phyloP scores from a whole-genome alignment of 2,888 invertebrate genomes.

The Micropterix aruncella region DNA sequence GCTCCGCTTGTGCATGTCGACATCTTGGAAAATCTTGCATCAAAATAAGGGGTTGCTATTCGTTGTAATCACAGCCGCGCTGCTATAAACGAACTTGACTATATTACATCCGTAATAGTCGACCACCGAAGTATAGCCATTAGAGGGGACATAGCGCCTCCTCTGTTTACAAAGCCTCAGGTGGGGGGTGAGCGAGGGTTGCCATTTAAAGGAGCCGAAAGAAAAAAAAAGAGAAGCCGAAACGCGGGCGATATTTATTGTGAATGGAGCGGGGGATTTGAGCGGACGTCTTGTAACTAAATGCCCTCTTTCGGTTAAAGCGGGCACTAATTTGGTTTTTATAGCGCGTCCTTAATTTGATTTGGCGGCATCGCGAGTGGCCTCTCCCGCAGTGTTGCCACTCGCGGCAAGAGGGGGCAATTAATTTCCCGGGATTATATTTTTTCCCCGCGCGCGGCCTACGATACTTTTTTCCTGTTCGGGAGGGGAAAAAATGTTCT shows the following conservation, averaged over 20 bases:
- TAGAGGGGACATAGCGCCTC: no score
- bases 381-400: slow-evolving; percentile 30
- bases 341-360: slow-evolving; percentile 43
- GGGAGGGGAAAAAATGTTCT: slow-evolving; percentile 34
- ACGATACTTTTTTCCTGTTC: slow-evolving; percentile 18
- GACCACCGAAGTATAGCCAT: no score
- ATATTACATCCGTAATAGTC: no score
- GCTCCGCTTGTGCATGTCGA: no score
- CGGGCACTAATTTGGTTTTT: slow-evolving; percentile 45
- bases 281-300: slow-evolving; percentile 45
- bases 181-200: slow-evolving; percentile 1
- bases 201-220: slow-evolving; percentile 16
- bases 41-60: no score
- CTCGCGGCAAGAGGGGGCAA: slow-evolving; percentile 28
- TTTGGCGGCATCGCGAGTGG: slow-evolving; percentile 37
- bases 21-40: no score
- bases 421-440: slow-evolving; percentile 43
- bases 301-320: slow-evolving; percentile 42
- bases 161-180: not conserved
- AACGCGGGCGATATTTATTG: slow-evolving; percentile 42
- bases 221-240: slow-evolving; percentile 40
- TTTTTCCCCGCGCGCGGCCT: slow-evolving; percentile 23
- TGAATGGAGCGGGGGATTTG: slow-evolving; percentile 43
- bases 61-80: no score
- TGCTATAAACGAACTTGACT: no score